Evolutionary conservation across 2,888 invertebrate genomes (phyloP).

Genomic region (Invenusta paracnida): DNA sequence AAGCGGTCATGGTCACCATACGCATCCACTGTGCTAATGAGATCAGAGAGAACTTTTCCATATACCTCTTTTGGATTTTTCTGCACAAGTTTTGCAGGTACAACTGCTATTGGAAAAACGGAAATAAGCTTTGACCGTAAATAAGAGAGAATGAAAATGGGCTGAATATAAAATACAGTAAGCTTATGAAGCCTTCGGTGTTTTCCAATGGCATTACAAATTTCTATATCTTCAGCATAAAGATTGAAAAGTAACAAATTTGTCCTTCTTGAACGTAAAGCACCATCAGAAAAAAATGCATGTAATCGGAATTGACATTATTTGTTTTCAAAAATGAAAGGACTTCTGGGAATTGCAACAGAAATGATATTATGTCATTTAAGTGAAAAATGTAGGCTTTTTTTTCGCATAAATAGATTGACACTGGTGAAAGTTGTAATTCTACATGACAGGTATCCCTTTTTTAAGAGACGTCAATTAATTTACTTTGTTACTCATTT

Average conservation of each 20-base stretch:
- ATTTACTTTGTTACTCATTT: neutral
- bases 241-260: neutral
- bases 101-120: neutral
- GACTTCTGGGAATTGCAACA: neutral
- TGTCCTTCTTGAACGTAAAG: neutral
- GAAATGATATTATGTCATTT: neutral
- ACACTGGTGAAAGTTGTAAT: neutral
- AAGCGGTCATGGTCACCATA: neutral
- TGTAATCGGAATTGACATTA: neutral
- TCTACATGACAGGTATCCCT: neutral
- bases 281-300: neutral
- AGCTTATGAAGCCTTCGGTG: slow-evolving; percentile 13
- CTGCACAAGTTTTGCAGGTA: neutral
- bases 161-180: neutral
- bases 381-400: neutral
- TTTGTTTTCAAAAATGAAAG: neutral
- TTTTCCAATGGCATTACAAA: neutral
- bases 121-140: neutral
- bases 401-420: neutral
- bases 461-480: neutral
- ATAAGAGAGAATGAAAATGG: neutral
- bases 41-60: slow-evolving; percentile 9
- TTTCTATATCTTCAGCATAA: neutral
- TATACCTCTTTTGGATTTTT: neutral
- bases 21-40: neutral